A percentile compares a stretch with the other conserved stretches of the same genome.
These are phyloP conservation scores for Melanotaenia trifasciata DNA, from an alignment of 2,797 vertebrate genomes.

Conservation along the genomic window DNA sequence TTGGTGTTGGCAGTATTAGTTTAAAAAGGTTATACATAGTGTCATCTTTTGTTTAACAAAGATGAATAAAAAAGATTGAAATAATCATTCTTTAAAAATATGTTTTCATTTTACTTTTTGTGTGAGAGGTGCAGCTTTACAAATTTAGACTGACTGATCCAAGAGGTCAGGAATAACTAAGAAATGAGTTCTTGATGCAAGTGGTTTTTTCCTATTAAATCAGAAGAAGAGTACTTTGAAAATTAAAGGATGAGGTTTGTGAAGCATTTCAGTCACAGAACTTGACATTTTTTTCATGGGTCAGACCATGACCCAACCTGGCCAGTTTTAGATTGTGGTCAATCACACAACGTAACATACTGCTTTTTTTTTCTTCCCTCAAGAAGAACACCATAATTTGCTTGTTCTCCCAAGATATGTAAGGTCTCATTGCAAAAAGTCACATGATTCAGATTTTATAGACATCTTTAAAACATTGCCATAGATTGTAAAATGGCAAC, in stretches of 20 bases:
- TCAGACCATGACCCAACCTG: conserved; percentile 24
- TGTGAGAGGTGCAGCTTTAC: conserved; percentile 22
- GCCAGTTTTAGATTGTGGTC: conserved; percentile 5
- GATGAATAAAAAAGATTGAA: background rate
- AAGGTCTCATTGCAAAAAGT: background rate
- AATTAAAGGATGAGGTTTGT: conserved; percentile 21
- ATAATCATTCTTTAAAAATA: background rate
- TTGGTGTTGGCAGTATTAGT: background rate
- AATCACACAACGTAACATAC: background rate
- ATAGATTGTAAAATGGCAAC: background rate
- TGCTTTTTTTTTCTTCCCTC: background rate
- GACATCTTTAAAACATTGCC: background rate
- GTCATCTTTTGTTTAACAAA: background rate
- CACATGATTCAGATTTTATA: no score
- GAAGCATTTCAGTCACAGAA: conserved; percentile 35
- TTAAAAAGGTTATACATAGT: background rate
- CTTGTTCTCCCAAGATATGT: background rate
- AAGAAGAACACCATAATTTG: background rate
- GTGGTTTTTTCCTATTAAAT: conserved; percentile 37
- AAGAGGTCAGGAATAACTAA: conserved; percentile 30
- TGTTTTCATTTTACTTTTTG: background rate
- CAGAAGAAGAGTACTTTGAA: conserved; percentile 26
- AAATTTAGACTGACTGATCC: conserved; percentile 20
- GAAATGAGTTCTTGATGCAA: conserved; percentile 34
- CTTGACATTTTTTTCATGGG: conserved; percentile 30